Evolutionary conservation across 2,113 vertebrate species (phyloP), one percentile per base, ranked within the genome.

Genomic region (Phrynosoma blainvillii): DNA sequence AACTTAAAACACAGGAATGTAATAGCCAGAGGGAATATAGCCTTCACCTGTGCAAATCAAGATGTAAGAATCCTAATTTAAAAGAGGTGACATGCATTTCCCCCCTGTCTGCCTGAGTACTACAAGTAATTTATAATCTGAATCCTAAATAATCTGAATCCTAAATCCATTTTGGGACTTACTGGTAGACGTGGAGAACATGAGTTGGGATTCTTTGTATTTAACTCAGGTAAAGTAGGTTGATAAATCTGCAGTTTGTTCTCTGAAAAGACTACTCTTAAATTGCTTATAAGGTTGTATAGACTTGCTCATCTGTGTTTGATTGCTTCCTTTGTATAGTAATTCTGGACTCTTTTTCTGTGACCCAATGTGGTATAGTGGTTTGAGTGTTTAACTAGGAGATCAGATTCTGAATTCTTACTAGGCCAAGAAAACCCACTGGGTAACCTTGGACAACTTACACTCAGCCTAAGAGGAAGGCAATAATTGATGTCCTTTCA

Each of bases 1-100:
- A 83, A 68, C 30, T 77, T 83, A n/a, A 82, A 87, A 47, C 14
- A 74, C 16, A 75, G 42, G 30, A 66, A 30, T 82, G 76, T 47
- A 87, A 82, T 52, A 52, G 21, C 74, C 82, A 59, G 74, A 79
- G 62, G 40, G 74, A 81, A 74, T 54, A 21, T 66, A 65, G n/a
- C 42, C 27, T 3, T 14, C n/a, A n/a, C 20, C 1, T 23, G 36
- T 76, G 21, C 73, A 32, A 47, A 52, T 80, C 54, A 21, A n/a
- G 66, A 62, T 21, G 54, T 27, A 40, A 52, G 66, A 16, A 68
- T 52, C n/a, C 20, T 68, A 27, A 65, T 77, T 85, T 77, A 77
- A 76, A 75, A 76, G 21, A 75, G 20, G 11, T 59, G 23, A 42
- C 25, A 78, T 54, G 59, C 42, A 88, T 66, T 56, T 11, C 6